Evolutionary conservation across 2,113 vertebrate genomes (phyloP), one percentile per base, ranked within the genome.

Genomic region (Pipra filicauda): DNA sequence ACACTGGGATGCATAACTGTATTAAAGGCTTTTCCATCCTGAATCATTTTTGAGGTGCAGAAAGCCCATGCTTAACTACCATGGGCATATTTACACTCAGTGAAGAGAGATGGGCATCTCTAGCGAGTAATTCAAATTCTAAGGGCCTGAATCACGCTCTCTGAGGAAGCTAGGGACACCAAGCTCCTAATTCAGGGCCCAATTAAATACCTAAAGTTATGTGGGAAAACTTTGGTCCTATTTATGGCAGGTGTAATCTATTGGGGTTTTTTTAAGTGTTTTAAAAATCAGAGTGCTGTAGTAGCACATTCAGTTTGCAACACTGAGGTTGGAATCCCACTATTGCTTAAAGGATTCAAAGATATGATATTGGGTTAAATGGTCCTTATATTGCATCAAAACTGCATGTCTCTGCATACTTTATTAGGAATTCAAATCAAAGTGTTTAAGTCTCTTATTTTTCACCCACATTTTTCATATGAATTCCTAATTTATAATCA

Each of bases 221-320:
- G 37, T 58, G 51, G 14, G 55, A 18, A 89, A 86, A 92, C 22
- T 57, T 17, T n/a, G n/a, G 30, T 21, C 37, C 27, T 64, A 14
- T 51, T 79, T 49, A 49, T n/a, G 54, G 37, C 35, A 90, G 46
- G 26, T 59, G 13, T 39, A 55, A 76, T 52, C 67, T 18, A 20
- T 0, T 8, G 15, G 3, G 0, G 3, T 12, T 57, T 86, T 55
- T 80, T 37, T 0, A 55, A 76, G 12, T 28, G 33, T 64, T 87
- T 69, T 57, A 58, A 70, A 84, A 92, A 69, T 41, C 35, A 41
- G 49, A 57, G 22, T 26, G 39, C 35, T 71, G 27, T 27, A 72
- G 48, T 22, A 89, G 48, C 35, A 87, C 28, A 73, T 71, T 73
- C 18, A 31, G 39, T 86, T 88, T 77, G 13, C 30, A 75, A 80